Evolutionary conservation across 2,888 invertebrate species (phyloP), one percentile per base, ranked within the genome.

Genomic region (Tenthredo scrophulariae): DNA sequence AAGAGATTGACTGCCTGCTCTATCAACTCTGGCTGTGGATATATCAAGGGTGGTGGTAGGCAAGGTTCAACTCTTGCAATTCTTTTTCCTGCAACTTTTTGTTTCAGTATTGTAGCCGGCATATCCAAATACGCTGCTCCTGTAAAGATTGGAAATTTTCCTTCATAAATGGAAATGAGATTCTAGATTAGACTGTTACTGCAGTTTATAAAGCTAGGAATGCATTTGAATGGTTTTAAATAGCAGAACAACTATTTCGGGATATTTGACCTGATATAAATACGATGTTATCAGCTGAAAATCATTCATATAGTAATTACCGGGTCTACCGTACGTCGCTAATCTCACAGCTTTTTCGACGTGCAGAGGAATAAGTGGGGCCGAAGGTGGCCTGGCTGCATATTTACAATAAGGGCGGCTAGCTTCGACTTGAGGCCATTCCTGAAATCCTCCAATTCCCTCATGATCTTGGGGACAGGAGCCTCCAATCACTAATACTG

Each of bases 371-470:
- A 99, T 98, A 84, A 98, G 95, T 0, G 96, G 94, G 1, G 97
- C 95, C 26, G 96, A 96, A 4, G 98, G 96, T 0, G 99, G 99
- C 65, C 99, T 95, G 0, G 97, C 98, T 0, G 98, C 95, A 93
- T 98, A 98, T 94, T 99, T 99, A 93, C 98, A 97, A 92, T 97
- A 98, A 4, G 97, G 95, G n/a, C 97, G 95, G 85, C 97, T 96
- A 0, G 97, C 95, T 90, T 98, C 98, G 82, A 98, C 97, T 94
- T 98, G 98, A 0, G 96, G 96, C 94, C 97, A 98, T 93, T 98
- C 99, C 93, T 99, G 99, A 93, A 99, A 99, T 1, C 98, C 99
- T 33, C 99, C 99, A 89, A 98, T 97, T 10, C 97, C 97, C 93
- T 99, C 99, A 92, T 98, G 98, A 93, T 98, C 98, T 90, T 97